phyloP scores from a whole-genome alignment of 2,113 vertebrate species.

The Cathartes aura region DNA sequence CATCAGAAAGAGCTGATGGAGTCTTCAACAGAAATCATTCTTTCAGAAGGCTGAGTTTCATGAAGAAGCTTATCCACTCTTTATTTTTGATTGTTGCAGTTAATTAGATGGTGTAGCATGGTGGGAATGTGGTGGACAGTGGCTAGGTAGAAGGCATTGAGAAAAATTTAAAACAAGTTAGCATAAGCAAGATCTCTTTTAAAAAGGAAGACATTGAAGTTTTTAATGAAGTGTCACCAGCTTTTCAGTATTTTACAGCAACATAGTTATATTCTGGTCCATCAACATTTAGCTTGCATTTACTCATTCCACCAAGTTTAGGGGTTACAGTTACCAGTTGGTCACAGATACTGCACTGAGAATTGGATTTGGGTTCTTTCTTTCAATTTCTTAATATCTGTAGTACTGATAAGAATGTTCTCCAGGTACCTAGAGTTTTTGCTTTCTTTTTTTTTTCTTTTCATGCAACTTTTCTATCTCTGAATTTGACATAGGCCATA shows the following conservation, averaged over 20 bases:
- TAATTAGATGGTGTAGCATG: background rate
- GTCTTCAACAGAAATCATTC: background rate
- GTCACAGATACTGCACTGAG: background rate
- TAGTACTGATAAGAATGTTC: background rate
- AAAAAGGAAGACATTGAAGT: background rate
- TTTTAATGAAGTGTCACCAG: background rate
- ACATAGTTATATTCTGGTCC: background rate
- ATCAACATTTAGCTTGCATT: background rate
- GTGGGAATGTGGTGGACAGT: background rate
- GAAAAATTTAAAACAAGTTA: background rate
- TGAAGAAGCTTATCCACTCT: background rate
- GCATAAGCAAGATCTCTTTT: background rate
- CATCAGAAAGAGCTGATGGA: background rate
- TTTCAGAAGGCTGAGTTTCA: background rate
- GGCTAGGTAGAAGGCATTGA: background rate
- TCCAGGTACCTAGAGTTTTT: background rate
- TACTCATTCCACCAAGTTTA: background rate
- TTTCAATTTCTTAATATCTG: background rate
- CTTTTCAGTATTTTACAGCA: background rate
- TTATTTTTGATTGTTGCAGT: background rate
- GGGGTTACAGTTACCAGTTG: background rate
- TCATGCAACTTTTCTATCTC: background rate
- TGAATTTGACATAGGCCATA: background rate
- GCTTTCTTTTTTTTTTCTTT: background rate
- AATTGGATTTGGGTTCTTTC: background rate